Conservation (phyloP, 2,888 invertebrate genomes). For the Gastrophysa polygoni region DNA sequence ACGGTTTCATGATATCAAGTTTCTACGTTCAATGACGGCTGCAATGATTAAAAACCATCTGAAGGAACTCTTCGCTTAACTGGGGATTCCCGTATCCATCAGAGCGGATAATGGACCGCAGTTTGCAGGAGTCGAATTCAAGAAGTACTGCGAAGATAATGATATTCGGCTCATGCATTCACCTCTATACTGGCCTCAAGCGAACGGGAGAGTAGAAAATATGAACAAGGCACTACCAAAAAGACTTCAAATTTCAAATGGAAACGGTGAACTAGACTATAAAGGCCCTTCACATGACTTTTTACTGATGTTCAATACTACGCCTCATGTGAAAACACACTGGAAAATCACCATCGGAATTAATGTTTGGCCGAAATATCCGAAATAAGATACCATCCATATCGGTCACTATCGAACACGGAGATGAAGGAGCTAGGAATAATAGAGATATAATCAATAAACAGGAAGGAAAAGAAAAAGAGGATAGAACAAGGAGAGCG, state of each 20-base stretch:
- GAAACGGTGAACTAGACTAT: no score
- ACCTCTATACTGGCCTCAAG: no score
- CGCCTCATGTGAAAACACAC: neutral
- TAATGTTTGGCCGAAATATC: neutral
- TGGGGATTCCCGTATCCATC: neutral
- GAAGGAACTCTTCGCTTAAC: slow-evolving; percentile 2
- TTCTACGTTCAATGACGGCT: neutral
- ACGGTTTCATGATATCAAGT: neutral
- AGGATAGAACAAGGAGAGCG: slow-evolving; percentile 31
- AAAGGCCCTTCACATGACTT: no score
- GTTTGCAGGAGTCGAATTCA: no score
- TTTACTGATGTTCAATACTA: no score
- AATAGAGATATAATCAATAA: slow-evolving; percentile 33
- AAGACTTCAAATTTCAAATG: no score
- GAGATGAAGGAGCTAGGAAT: slow-evolving; percentile 34
- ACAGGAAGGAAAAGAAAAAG: slow-evolving; percentile 38
- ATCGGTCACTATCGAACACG: slow-evolving; percentile 11
- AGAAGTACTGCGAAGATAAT: no score
- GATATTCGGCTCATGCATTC: no score
- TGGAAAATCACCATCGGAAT: neutral
- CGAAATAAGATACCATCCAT: slow-evolving; percentile 39
- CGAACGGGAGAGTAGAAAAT: no score
- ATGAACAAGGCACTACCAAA: no score
- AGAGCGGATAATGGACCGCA: no score
- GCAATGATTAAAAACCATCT: neutral